Evolutionary conservation across 2,113 vertebrate species (phyloP).

Genomic region (Oenanthe oenanthe): DNA sequence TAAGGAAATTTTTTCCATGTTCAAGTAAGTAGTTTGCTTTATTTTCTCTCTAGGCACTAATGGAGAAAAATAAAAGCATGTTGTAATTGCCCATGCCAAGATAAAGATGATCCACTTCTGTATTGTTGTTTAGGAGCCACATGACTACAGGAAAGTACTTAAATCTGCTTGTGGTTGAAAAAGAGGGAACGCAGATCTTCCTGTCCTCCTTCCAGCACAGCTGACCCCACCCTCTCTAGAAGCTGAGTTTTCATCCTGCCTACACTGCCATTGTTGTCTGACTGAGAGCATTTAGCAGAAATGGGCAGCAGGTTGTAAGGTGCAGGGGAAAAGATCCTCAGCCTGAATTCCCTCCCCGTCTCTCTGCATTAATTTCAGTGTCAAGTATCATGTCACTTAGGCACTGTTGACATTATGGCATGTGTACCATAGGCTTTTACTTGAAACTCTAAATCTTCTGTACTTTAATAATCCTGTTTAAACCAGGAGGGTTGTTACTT

Average conservation of each 20-base stretch:
- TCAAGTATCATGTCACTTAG: accelerated
- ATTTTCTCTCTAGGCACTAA: background rate
- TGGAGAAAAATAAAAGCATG: background rate
- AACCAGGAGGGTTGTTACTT: background rate
- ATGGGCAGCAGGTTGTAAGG: background rate
- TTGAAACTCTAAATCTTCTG: background rate
- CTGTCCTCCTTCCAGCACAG: background rate
- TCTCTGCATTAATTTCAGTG: background rate
- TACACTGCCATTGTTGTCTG: background rate
- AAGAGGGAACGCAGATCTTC: background rate
- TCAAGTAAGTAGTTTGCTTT: background rate
- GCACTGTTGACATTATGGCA: background rate
- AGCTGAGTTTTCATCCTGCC: background rate
- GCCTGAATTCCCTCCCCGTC: background rate
- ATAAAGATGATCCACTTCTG: background rate
- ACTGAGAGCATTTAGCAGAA: background rate
- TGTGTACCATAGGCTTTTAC: background rate
- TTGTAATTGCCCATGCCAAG: background rate
- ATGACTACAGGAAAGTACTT: background rate
- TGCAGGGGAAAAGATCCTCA: background rate
- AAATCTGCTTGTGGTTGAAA: background rate
- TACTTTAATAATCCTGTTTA: background rate
- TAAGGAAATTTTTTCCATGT: background rate
- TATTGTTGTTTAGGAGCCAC: background rate
- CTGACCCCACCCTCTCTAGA: background rate